Conservation (phyloP, 2,113 vertebrate genomes). For the Silurus meridionalis region DNA sequence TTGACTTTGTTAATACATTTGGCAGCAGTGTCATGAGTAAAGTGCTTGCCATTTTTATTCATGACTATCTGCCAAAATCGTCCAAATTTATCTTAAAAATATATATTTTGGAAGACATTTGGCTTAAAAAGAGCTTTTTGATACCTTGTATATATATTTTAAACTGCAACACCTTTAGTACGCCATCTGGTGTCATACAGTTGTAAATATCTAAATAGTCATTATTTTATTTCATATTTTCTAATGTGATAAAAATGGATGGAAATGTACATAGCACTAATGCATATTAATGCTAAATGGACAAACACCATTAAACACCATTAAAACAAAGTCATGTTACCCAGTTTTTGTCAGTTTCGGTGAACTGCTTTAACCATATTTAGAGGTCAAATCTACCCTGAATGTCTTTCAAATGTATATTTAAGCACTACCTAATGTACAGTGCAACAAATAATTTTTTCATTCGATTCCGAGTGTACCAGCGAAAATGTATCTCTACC, state of each 20-base stretch:
- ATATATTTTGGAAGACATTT: too few relatives aligned
- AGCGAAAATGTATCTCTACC: neutral
- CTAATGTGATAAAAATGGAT: neutral
- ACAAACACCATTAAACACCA: neutral
- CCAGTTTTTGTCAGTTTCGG: neutral
- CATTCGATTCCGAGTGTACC: neutral
- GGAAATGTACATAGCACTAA: neutral
- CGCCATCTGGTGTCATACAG: constrained; percentile 3
- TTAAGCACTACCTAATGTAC: neutral
- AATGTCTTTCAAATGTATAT: neutral
- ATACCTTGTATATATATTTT: neutral
- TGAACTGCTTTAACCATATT: too few relatives aligned
- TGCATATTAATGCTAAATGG: neutral
- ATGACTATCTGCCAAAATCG: too few relatives aligned
- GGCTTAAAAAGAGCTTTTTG: too few relatives aligned
- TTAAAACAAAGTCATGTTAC: neutral
- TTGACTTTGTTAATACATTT: too few relatives aligned
- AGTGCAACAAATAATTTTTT: neutral
- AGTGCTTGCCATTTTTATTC: too few relatives aligned
- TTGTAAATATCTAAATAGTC: neutral
- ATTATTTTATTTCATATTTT: neutral
- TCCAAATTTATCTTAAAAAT: too few relatives aligned
- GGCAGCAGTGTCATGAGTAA: too few relatives aligned
- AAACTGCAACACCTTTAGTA: neutral
- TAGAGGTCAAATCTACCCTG: neutral